Evolutionary conservation across 2,888 invertebrate species (phyloP), one percentile per base, ranked within the genome.

Genomic region (Eristalis arbustorum): DNA sequence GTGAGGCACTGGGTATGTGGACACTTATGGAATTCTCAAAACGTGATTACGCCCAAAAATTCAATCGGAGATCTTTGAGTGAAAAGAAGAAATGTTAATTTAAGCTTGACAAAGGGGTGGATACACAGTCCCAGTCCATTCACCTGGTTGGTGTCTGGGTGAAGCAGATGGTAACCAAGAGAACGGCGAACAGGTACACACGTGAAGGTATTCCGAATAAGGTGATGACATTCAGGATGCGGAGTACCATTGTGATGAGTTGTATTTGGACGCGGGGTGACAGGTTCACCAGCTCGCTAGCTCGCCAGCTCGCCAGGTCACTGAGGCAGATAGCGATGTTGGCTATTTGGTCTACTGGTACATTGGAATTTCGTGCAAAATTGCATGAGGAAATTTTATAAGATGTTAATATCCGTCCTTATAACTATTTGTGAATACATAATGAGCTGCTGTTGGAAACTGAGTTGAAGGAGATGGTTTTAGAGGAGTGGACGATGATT

Each of bases 401-500:
- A 78, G 71, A 87, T 78, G 82, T 82, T 71, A 87, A 87, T 87
- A 74, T 87, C 85, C 85, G 85, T 69, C 31, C 62, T 23, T 61
- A 69, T 82, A 71, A 82, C 73, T 40, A 40, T 74, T 82, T 80
- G 57, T 67, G 85, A 82, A 82, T 78, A 40, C 69, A 14, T 77
- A 78, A 74, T 78, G 74, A 74, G 49, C 22, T 37, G 8, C 23
- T 13, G 49, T 11, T n/a, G 72, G 11, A 49, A 18, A n/a, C 18
- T 8, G 49, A 8, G 8, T n/a, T 42, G n/a, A 6, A 18, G n/a
- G 18, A 18, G 10, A 49, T 8, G 49, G n/a, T 2, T 18, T 8
- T 49, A 8, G 18, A 0, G 49, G 49, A 49, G 37, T 37, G 37
- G 37, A 13, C 0, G 31, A 31, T 5, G 13, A 13, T 2, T 37